Evolutionary conservation across 2,888 invertebrate genomes (phyloP).

Genomic region (Spilarctia lutea): DNA sequence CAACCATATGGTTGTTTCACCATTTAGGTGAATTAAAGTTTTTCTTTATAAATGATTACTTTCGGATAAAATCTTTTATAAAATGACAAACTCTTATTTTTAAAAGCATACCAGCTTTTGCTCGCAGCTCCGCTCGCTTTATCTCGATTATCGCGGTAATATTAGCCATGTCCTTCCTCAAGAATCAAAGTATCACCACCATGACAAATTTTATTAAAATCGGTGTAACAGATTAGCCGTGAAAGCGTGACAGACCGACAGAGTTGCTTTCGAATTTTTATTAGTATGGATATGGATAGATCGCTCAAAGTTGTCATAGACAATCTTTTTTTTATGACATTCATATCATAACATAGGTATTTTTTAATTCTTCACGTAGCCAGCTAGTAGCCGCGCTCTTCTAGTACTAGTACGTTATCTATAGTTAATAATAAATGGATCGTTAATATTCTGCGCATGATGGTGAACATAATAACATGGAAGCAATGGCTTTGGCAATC

Average conservation of each 20-base stretch:
- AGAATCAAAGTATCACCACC: too few species aligned
- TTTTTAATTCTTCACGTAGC: background rate
- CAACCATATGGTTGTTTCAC: too few species aligned
- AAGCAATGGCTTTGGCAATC: slow-evolving; percentile 47
- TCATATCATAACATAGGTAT: background rate
- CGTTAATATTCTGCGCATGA: slow-evolving; percentile 56
- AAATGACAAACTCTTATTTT: too few species aligned
- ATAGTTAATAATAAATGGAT: slow-evolving; percentile 37
- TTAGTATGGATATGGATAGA: background rate
- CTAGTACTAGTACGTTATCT: background rate
- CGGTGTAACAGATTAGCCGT: too few species aligned
- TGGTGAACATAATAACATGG: slow-evolving; percentile 51
- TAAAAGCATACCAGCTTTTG: too few species aligned
- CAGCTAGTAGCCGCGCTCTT: background rate
- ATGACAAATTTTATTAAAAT: too few species aligned
- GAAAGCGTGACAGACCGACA: too few species aligned
- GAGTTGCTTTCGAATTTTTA: too few species aligned
- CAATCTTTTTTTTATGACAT: background rate
- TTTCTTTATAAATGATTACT: too few species aligned
- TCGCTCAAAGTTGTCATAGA: background rate
- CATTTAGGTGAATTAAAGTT: background rate
- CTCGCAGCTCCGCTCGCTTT: too few species aligned
- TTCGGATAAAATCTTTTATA: background rate
- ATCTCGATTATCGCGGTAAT: too few species aligned
- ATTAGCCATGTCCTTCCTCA: too few species aligned